These are phyloP conservation scores for Perca fluviatilis DNA, from an alignment of 2,113 vertebrate genomes.

Conservation along the genomic window DNA sequence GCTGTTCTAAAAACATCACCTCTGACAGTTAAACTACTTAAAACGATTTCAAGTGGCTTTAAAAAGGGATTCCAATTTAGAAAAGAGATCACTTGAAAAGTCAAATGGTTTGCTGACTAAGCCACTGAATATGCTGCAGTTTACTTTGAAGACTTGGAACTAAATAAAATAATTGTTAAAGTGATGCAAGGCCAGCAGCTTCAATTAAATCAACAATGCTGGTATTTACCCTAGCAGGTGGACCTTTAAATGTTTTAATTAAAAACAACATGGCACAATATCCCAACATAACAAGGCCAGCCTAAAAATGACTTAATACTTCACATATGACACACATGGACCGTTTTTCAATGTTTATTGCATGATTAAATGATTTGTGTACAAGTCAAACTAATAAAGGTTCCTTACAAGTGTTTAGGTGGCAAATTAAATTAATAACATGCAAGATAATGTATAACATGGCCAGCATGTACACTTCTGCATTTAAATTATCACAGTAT, in stretches of 20 bases:
- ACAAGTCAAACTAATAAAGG: conserved; percentile 39
- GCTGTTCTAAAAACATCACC: not conserved
- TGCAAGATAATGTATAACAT: conserved; percentile 66
- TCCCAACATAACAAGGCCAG: not conserved
- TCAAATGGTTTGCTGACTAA: not conserved
- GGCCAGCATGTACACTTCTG: conserved; percentile 80
- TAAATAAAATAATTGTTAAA: not conserved
- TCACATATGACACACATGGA: not conserved
- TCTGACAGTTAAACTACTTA: not conserved
- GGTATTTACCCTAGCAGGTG: not conserved
- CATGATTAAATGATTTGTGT: conserved; percentile 56
- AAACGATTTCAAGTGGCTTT: not conserved
- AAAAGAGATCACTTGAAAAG: not conserved
- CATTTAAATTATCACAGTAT: conserved; percentile 66
- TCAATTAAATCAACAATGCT: not conserved
- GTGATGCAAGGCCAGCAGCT: not conserved
- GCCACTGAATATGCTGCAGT: not conserved
- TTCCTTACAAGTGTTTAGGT: conserved; percentile 49
- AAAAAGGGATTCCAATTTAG: not conserved
- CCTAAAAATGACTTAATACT: not conserved
- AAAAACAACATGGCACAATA: not conserved
- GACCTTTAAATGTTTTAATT: not conserved
- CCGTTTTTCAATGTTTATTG: conserved; percentile 49
- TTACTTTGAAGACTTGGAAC: not conserved
- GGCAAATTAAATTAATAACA: conserved; percentile 71